These are phyloP conservation scores for Passer domesticus DNA, from an alignment of 2,113 vertebrate genomes.

Conservation along the genomic window DNA sequence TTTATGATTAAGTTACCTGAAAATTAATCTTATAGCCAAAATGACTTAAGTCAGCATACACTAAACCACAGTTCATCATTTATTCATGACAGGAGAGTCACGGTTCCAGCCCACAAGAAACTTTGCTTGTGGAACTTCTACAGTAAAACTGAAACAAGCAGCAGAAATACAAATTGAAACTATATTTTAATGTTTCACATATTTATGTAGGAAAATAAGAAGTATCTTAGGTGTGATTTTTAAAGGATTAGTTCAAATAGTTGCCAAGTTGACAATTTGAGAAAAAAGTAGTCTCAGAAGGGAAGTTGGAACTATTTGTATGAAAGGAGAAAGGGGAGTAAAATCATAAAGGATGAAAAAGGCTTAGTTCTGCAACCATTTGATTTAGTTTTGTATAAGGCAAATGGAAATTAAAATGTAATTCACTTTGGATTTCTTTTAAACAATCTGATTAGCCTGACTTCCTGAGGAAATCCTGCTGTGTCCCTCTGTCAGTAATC, in stretches of 20 bases:
- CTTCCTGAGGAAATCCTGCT: conserved; percentile 61
- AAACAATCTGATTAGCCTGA: not conserved
- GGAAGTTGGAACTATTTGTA: not conserved
- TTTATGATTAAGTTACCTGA: not conserved
- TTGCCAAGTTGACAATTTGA: not conserved
- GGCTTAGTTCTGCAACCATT: not conserved
- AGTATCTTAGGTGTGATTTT: not conserved
- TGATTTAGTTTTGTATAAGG: not conserved
- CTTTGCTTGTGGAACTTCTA: not conserved
- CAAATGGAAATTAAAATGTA: not conserved
- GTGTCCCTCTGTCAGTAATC: not conserved
- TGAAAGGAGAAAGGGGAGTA: not conserved
- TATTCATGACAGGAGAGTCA: not conserved
- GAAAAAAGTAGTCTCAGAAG: not conserved
- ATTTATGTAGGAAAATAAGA: not conserved
- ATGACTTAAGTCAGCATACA: not conserved
- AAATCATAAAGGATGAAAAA: not conserved
- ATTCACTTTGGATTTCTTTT: not conserved
- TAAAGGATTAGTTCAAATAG: not conserved
- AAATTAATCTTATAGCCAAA: not conserved
- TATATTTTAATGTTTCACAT: not conserved
- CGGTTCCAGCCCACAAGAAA: not conserved
- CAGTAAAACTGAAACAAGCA: not conserved
- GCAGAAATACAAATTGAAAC: not conserved
- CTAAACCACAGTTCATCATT: not conserved